Evolutionary conservation across 2,113 vertebrate genomes (phyloP), one percentile per base, ranked within the genome.

Genomic region (Pseudolaguvia tuberculata): DNA sequence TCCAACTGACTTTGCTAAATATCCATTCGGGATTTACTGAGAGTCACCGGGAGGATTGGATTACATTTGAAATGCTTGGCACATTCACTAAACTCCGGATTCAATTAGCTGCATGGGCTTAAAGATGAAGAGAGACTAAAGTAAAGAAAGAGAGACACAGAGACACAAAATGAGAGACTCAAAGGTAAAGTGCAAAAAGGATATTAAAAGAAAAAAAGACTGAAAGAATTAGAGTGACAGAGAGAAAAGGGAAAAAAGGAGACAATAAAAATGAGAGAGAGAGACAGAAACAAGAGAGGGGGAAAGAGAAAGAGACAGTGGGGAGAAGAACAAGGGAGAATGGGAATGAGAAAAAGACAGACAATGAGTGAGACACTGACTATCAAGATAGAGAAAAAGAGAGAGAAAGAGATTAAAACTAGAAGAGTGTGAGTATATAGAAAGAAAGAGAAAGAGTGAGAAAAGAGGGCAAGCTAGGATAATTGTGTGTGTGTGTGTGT

Each of bases 1-100:
- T 77, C 75, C 29, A 4, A n/a, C 31, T 23, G n/a, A 53, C 71
- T 70, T 45, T 58, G 23, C 48, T 31, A 48, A 45, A 77, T 71
- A 63, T 39, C 86, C 86, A 85, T 61, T 76, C 82, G 31, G 35
- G 80, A 91, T 90, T 88, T 88, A 85, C 85, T 87, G 82, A 81
- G 74, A 78, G 75, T 8, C 76, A 80, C 79, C 76, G 73, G 47
- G 84, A 71, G 82, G 83, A 78, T 84, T 79, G 85, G 82, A 88
- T 84, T 77, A 83, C 88, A 82, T 86, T 89, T 85, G 82, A 83
- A 84, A 78, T 82, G 86, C 80, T 75, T 84, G 80, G 84, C 51
- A 82, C 75, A 76, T 69, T 70, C 79, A 84, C 76, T 79, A 80
- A 51, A 31, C 55, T 57, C 14, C 68, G 81, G 86, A 88, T 86